Percentiles rank a stretch among this genome's conserved stretches.
Evolutionary conservation across 2,888 invertebrate species (phyloP).

Genomic region (Tenthredo notha): DNA sequence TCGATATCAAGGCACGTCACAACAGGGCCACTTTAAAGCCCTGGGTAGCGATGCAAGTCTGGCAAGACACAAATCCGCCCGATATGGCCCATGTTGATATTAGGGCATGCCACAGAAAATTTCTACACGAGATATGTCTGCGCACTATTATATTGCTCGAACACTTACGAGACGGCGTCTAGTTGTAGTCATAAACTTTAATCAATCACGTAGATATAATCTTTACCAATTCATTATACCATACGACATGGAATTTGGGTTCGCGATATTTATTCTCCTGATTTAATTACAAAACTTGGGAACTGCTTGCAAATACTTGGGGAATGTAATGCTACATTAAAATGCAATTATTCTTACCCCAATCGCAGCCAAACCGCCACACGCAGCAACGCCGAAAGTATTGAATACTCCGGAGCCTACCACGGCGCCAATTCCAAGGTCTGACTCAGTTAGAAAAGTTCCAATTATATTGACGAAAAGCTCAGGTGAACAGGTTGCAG

Average conservation of each 20-base stretch:
- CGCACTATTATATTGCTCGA: neutral
- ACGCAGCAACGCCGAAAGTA: conserved; percentile 90
- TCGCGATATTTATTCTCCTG: neutral
- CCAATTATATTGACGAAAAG: conserved; percentile 95
- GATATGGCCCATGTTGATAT: too few relatives aligned
- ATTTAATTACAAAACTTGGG: neutral
- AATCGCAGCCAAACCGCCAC: conserved; percentile 88
- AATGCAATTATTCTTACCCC: conserved; percentile 79
- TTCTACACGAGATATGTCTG: neutral
- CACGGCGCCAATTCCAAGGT: conserved; percentile 93
- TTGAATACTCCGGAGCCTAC: conserved; percentile 94
- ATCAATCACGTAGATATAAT: neutral
- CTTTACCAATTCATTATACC: neutral
- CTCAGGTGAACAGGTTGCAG: conserved; percentile 97
- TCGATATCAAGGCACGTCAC: too few relatives aligned
- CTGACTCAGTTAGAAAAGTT: conserved; percentile 90
- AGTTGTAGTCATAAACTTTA: neutral
- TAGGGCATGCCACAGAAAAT: too few relatives aligned
- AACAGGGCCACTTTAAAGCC: too few relatives aligned
- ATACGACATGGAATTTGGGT: neutral
- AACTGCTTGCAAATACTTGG: too few relatives aligned
- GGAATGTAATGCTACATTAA: neutral
- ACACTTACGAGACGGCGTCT: neutral
- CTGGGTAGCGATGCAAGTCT: too few relatives aligned
- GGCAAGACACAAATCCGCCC: too few relatives aligned